These are phyloP conservation scores for Euphydryas editha DNA, from an alignment of 2,888 invertebrate species.

Conservation along the genomic window DNA sequence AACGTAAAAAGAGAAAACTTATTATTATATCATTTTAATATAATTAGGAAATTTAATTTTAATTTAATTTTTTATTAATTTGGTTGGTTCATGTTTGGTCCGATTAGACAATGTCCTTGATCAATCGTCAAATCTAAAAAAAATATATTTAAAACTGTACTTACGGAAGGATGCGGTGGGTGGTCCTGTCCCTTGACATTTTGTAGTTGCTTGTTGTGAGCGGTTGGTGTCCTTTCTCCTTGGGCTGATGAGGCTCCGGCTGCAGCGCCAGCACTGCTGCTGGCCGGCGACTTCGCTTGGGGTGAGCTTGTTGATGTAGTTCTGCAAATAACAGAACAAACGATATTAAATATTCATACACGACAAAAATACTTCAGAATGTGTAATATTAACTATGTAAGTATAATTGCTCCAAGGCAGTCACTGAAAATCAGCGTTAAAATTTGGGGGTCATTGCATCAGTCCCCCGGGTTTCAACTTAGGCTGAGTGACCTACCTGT, in stretches of 20 bases:
- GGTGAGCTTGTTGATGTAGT: constrained; percentile 89
- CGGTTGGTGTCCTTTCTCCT: constrained; percentile 84
- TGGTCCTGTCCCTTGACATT: constrained; percentile 88
- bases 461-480: too few species aligned
- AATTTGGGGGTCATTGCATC: too few species aligned
- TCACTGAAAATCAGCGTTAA: too few species aligned
- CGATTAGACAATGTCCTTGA: neutral
- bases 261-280: constrained; percentile 84
- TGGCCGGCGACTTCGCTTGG: constrained; percentile 89
- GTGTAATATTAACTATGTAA: too few species aligned
- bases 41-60: neutral
- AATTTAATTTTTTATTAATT: neutral
- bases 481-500: too few species aligned
- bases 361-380: neutral
- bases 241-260: constrained; percentile 78
- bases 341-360: neutral
- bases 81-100: neutral
- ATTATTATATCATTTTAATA: neutral
- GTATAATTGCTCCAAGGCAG: too few species aligned
- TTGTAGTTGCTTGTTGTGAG: constrained; percentile 89
- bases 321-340: constrained; percentile 63
- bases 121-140: neutral
- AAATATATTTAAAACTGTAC: constrained; percentile 53
- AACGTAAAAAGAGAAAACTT: too few species aligned
- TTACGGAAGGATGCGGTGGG: constrained; percentile 90